These are phyloP conservation scores for Ommatoiulus sabulosus DNA, from an alignment of 2,888 invertebrate genomes.

Conservation along the genomic window DNA sequence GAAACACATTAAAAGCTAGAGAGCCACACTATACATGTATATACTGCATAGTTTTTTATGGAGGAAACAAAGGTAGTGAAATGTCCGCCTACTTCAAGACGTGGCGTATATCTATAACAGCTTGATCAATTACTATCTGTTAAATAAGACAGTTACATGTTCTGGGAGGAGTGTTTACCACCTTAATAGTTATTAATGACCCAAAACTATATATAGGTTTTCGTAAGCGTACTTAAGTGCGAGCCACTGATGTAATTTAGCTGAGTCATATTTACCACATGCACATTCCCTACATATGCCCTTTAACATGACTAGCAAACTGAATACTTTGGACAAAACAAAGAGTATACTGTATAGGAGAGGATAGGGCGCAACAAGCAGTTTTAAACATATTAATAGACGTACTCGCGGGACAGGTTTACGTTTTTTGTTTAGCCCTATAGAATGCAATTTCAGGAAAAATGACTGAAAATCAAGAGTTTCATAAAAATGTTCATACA, in stretches of 20 bases:
- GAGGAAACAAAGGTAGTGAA: conserved; percentile 2
- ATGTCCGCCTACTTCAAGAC: conserved; percentile 41
- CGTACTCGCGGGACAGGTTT: too few species aligned
- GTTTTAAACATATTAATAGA: too few species aligned
- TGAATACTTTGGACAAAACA: not conserved
- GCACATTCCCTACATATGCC: not conserved
- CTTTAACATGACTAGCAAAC: not conserved
- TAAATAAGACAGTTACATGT: conserved; percentile 47
- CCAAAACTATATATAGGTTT: not conserved
- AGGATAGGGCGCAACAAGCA: too few species aligned
- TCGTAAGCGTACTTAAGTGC: not conserved
- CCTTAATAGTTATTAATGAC: conserved; percentile 47
- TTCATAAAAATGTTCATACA: too few species aligned
- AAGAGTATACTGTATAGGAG: too few species aligned
- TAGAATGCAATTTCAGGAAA: too few species aligned
- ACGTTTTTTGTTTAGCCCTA: too few species aligned
- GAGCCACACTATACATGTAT: not conserved
- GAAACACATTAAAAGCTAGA: not conserved
- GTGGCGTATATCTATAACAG: conserved; percentile 32
- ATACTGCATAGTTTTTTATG: not conserved
- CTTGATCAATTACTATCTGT: conserved; percentile 45
- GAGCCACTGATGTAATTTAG: not conserved
- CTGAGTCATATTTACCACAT: not conserved
- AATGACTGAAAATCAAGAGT: too few species aligned
- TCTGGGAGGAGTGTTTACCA: conserved; percentile 30